phyloP scores from a whole-genome alignment of 2,113 vertebrate species.

The Pseudolaguvia tuberculata region DNA sequence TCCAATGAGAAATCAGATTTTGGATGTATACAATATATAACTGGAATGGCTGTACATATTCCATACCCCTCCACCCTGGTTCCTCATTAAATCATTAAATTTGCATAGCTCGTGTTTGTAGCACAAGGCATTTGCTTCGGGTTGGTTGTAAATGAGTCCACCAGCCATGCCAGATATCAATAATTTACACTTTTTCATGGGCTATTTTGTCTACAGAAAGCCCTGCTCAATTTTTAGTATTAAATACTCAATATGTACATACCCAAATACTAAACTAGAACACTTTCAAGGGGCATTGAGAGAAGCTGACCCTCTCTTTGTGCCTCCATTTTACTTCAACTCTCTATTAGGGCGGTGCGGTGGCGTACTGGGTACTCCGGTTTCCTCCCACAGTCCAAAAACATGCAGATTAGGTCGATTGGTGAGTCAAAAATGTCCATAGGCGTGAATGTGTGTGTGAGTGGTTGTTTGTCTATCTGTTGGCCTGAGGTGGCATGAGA shows the following conservation, averaged over 20 bases:
- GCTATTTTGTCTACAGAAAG: conserved; percentile 26
- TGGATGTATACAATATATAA: background rate
- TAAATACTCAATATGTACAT: conserved; percentile 48
- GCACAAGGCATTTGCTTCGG: conserved; percentile 18
- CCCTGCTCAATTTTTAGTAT: conserved; percentile 35
- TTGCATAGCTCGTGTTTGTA: conserved; percentile 26
- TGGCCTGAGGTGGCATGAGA: too few relatives aligned
- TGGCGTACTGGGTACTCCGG: too few relatives aligned
- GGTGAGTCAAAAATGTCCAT: too few relatives aligned
- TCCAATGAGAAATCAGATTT: conserved; percentile 23
- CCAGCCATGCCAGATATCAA: conserved; percentile 29
- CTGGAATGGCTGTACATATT: conserved; percentile 14
- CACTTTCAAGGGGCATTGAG: conserved; percentile 32
- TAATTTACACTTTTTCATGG: conserved; percentile 35
- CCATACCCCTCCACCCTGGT: background rate
- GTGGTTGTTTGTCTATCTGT: too few relatives aligned
- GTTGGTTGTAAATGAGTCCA: conserved; percentile 30
- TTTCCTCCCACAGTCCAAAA: too few relatives aligned
- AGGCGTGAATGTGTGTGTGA: too few relatives aligned
- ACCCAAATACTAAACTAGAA: conserved; percentile 42
- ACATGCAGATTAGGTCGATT: too few relatives aligned
- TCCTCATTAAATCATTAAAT: conserved; percentile 38
- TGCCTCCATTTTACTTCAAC: conserved; percentile 3
- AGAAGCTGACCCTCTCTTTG: conserved; percentile 18
- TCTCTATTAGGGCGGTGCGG: conserved; percentile 19